Evolutionary conservation across 64 coral and sea anemone species (phyloP), one percentile per base, ranked within the genome.

Genomic region (Trachythela sp.): DNA sequence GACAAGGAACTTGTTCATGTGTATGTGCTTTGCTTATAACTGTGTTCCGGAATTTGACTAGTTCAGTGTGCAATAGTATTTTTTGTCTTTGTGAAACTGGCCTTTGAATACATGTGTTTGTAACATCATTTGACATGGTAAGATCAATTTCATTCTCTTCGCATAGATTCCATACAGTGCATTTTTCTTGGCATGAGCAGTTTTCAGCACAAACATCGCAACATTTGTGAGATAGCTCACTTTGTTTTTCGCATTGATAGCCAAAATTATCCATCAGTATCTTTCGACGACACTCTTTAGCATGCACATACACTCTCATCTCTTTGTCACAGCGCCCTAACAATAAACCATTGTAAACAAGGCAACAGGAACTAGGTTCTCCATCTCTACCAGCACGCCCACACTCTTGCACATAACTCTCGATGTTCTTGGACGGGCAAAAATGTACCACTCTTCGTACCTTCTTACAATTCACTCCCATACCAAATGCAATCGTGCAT

Each of bases 401-500:
- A 59, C 54, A 45, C 42, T 59, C 54, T 59, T 59, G 54, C 54
- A 77, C 36, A 26, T 77, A 77, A 4, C 3, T 22, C 36, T 77
- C 71, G 4, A 77, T 77, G 36, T 77, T 38, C 24, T 77, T 77
- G 8, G 71, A 38, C 1, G 71, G 71, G 71, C 29, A 2, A 26
- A 77, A 77, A 77, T 77, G 71, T 39, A 77, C 71, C 32, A 77
- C 71, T 77, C 71, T 77, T 77, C 71, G 11, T 32, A 77, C 17
- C 36, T 77, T 13, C 13, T 18, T 33, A 18, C 71, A 77, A 39
- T 77, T 77, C 17, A 77, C 71, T 15, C 71, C 71, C 71, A 27
- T 77, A 15, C 71, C 71, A 35, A 77, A 77, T 35, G 71, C 71
- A 33, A 77, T 39, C 8, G 71, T 77, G n/a, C 71, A 77, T 77